Conservation (phyloP, 2,797 vertebrate genomes). For the Pangasius djambal region DNA sequence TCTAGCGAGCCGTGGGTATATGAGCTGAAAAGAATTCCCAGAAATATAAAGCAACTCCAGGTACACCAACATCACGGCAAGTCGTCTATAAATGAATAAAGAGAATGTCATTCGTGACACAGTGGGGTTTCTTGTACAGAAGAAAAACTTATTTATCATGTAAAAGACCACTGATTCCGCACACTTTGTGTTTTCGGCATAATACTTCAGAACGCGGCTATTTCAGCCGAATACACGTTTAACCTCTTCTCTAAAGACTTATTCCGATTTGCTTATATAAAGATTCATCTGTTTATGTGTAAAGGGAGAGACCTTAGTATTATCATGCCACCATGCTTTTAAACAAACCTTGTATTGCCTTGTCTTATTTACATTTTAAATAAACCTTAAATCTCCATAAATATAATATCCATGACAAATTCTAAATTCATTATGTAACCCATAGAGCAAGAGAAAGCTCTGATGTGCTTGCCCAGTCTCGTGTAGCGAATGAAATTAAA, state of each 20-base stretch:
- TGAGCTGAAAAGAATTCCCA: background rate
- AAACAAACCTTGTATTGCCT: background rate
- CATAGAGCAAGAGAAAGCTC: background rate
- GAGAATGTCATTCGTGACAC: slow-evolving; percentile 9
- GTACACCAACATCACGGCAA: background rate
- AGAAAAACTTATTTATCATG: background rate
- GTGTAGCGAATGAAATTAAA: background rate
- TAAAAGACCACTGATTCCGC: background rate
- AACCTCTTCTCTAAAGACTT: background rate
- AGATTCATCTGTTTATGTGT: background rate
- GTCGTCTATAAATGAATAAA: background rate
- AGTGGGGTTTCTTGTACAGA: background rate
- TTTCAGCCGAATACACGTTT: background rate
- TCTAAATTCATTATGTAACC: background rate
- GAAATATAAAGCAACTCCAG: background rate
- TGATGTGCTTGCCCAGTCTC: background rate
- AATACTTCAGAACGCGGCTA: background rate
- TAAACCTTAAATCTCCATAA: background rate
- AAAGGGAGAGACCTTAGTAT: background rate
- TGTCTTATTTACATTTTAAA: background rate
- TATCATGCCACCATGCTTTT: background rate
- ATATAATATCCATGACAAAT: background rate
- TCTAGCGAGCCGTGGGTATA: background rate
- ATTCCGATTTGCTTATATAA: background rate
- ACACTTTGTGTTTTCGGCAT: background rate